Conservation (phyloP, 2,888 invertebrate species). For the Eueremaeus valkanovi region DNA sequence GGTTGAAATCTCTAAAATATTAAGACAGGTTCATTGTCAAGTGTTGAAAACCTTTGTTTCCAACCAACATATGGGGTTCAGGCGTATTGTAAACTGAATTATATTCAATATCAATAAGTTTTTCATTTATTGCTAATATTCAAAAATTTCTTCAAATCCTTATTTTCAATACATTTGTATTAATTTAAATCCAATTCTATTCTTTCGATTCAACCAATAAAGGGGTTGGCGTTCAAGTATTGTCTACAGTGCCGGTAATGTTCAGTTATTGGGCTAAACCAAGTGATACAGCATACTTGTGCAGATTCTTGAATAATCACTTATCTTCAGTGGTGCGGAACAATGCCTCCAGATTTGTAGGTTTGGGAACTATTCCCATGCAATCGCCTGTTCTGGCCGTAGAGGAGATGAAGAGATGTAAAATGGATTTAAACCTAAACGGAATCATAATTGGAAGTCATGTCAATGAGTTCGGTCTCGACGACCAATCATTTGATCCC, state of each 20-base stretch:
- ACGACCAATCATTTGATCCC: slow-evolving; percentile 55
- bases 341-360: slow-evolving; percentile 56
- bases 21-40: too few species aligned
- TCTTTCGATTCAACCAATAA: too few species aligned
- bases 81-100: too few species aligned
- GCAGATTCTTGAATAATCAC: slow-evolving; percentile 57
- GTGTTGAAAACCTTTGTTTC: background rate
- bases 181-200: background rate
- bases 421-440: slow-evolving; percentile 53
- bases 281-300: slow-evolving; percentile 56
- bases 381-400: slow-evolving; percentile 57
- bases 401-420: slow-evolving; percentile 56
- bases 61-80: too few species aligned
- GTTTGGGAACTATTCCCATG: slow-evolving; percentile 58
- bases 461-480: slow-evolving; percentile 58
- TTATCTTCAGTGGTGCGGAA: slow-evolving; percentile 54
- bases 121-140: too few species aligned
- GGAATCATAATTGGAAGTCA: slow-evolving; percentile 60
- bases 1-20: too few species aligned
- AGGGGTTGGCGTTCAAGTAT: slow-evolving; percentile 56
- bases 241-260: slow-evolving; percentile 61
- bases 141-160: too few species aligned
- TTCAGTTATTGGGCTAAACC: slow-evolving; percentile 60
- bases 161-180: too few species aligned
- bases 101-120: too few species aligned